These are phyloP conservation scores for Moxostoma hubbsi DNA, from an alignment of 2,797 vertebrate genomes.

Conservation along the genomic window DNA sequence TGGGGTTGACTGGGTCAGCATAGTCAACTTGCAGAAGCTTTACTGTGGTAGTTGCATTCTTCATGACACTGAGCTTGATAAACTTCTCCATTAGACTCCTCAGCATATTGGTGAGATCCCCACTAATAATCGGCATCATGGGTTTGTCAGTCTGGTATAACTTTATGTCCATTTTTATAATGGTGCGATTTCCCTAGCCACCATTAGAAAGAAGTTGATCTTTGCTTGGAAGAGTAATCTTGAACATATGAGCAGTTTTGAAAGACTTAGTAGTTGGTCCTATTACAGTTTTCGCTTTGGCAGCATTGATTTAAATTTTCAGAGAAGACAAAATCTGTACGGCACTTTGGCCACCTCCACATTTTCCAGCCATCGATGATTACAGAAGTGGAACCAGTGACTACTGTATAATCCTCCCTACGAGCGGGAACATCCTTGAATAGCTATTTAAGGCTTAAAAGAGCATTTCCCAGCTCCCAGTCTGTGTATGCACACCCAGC, in stretches of 20 bases:
- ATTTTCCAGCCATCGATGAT: constrained; percentile 49
- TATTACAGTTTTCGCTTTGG: constrained; percentile 40
- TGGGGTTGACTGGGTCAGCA: constrained; percentile 35
- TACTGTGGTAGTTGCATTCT: constrained; percentile 30
- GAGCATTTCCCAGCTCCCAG: constrained; percentile 29
- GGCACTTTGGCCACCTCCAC: constrained; percentile 43
- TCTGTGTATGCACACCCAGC: constrained; percentile 41
- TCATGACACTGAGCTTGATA: constrained; percentile 42
- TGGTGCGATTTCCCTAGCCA: constrained; percentile 37
- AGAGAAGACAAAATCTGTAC: constrained; percentile 45
- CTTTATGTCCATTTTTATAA: too few species aligned
- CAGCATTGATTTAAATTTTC: constrained; percentile 48
- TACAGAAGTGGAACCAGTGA: constrained; percentile 53
- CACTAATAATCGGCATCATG: constrained; percentile 41
- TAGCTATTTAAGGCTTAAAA: constrained; percentile 27
- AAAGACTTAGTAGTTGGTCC: constrained; percentile 46
- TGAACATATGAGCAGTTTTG: constrained; percentile 43
- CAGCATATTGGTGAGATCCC: constrained; percentile 38
- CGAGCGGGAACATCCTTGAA: constrained; percentile 42
- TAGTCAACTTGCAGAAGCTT: constrained; percentile 51
- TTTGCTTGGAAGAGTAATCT: constrained; percentile 45
- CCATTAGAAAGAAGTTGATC: constrained; percentile 47
- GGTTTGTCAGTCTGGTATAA: constrained; percentile 44
- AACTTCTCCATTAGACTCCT: constrained; percentile 44
- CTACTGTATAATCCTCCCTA: constrained; percentile 42